A percentile compares a stretch with the other conserved stretches of the same genome.
phyloP scores from a whole-genome alignment of 2,888 invertebrate genomes.

The Hymenopus coronatus region DNA sequence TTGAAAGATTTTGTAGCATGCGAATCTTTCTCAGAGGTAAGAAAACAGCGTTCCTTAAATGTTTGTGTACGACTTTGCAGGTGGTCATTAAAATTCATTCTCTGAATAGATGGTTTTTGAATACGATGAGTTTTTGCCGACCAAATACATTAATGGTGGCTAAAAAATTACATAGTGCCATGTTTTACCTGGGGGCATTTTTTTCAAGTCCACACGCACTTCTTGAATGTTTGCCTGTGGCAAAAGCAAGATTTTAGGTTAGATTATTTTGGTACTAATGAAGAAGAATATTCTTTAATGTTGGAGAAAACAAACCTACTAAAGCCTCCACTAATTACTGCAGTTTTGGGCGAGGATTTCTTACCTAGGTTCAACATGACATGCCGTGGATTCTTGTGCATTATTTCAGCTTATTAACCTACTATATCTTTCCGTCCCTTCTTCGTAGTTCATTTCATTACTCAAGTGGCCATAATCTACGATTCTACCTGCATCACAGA shows the following conservation, averaged over 20 bases:
- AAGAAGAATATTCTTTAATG: background rate
- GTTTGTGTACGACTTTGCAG: no score
- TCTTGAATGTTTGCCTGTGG: background rate
- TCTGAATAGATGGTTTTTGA: no score
- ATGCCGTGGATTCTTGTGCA: background rate
- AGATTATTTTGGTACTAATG: background rate
- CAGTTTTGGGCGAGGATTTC: background rate
- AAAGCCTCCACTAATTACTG: background rate
- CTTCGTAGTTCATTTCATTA: background rate
- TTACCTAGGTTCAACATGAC: background rate
- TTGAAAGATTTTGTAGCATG: no score
- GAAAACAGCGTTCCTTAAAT: no score
- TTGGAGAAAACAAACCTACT: background rate
- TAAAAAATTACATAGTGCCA: background rate
- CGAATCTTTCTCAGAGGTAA: no score
- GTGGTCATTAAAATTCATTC: no score
- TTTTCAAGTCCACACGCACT: background rate
- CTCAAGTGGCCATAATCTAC: no score
- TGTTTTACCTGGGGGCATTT: background rate
- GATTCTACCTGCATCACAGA: no score
- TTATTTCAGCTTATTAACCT: background rate
- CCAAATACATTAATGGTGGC: background rate
- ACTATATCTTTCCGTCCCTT: background rate
- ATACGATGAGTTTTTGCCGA: no score
- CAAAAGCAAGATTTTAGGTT: background rate